These are phyloP conservation scores for Chorisops tibialis DNA, from an alignment of 2,888 invertebrate genomes.

Conservation along the genomic window DNA sequence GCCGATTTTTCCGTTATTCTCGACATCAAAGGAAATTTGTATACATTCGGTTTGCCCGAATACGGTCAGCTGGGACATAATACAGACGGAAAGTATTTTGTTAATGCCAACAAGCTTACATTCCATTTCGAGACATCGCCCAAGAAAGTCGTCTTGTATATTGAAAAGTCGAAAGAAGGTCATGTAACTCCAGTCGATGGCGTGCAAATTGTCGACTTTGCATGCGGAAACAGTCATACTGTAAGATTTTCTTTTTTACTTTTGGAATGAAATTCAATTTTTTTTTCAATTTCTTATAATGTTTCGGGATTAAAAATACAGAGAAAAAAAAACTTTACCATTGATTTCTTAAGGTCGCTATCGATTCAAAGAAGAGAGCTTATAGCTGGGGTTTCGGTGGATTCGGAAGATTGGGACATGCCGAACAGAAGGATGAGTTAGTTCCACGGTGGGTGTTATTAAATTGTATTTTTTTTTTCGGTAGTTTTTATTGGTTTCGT, in stretches of 20 bases:
- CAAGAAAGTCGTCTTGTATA: slow-evolving; percentile 78
- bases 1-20: slow-evolving; percentile 90
- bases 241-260: slow-evolving; percentile 53
- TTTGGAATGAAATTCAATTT: slow-evolving; percentile 10
- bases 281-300: background rate
- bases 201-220: slow-evolving; percentile 84
- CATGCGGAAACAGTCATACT: slow-evolving; percentile 88
- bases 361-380: slow-evolving; percentile 83
- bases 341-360: slow-evolving; percentile 61
- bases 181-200: slow-evolving; percentile 79
- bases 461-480: background rate
- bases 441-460: slow-evolving; percentile 57
- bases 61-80: slow-evolving; percentile 92
- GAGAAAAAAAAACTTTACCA: background rate
- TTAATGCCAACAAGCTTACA: slow-evolving; percentile 81
- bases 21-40: slow-evolving; percentile 82
- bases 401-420: slow-evolving; percentile 88
- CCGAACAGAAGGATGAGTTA: slow-evolving; percentile 88
- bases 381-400: slow-evolving; percentile 97
- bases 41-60: slow-evolving; percentile 90
- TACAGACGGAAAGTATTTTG: slow-evolving; percentile 92
- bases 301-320: background rate
- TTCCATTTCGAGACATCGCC: slow-evolving; percentile 83
- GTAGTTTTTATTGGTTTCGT: slow-evolving; percentile 38
- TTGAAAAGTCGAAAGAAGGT: slow-evolving; percentile 84